Base-by-base conservation (phyloP, 1,140 invertebrate genomes). In the Hermatobates lingyangjiaoensis region DNA sequence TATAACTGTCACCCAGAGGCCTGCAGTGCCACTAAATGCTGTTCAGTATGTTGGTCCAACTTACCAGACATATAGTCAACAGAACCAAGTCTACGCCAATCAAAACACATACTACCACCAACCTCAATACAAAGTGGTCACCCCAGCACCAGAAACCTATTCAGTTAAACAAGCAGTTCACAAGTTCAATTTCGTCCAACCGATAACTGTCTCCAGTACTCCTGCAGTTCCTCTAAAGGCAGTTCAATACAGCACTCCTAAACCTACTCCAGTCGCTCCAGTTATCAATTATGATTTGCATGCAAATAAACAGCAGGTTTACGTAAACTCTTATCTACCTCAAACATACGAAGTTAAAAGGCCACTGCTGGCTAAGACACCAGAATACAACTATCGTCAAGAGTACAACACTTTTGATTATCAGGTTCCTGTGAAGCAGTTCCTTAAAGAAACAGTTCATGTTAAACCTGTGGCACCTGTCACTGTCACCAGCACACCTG, bases 181-280 rank as follows among this genome's bases (percentile, higher is more conserved):
- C n/a, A n/a, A n/a, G n/a, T n/a, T n/a, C n/a, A 20, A 30, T n/a
- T 27, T 15, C 18, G 27, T 30, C 2, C 27, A 34, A 47, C 51
- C 51, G 3, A 39, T 52, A 14, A n/a, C 44, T 10, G 42, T 46
- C 5, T 34, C 51, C 25, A 52, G 48, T 1, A 53, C 58, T 3
- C 58, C 60, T 12, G 45, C 49, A 12, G 55, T 60, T 5, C 60
- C 61, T 0, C 59, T 60, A 1, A 61, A 61, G 20, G 58, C 59
- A 1, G 58, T 58, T 24, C 55, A 54, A n/a, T 61, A 62, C 38
- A 38, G 52, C 10, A 56, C 50, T 53, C 51, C 18, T 14, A 28
- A 59, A 1, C 48, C 57, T 7, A 54, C 51, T 0, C 46, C 49
- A 23, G 44, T 53, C 15, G 7, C 26, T 46, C 45, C 45, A 23